Conservation (phyloP, 2,113 vertebrate species). For the Archilochus colubris region DNA sequence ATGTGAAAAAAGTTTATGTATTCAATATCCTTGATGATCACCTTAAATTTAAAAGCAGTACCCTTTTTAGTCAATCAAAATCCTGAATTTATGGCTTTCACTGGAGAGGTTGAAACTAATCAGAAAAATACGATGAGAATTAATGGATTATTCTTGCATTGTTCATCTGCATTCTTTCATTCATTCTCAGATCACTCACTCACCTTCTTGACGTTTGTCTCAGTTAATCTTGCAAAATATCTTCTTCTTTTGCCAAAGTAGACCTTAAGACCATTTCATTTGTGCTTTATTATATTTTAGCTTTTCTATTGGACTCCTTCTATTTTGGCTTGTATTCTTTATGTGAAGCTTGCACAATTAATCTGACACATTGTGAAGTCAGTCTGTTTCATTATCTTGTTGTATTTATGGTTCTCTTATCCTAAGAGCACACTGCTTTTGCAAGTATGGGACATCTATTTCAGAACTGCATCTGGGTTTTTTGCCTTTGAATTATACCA, state of each 20-base stretch:
- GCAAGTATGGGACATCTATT: not conserved
- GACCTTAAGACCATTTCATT: not conserved
- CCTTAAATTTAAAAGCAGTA: conserved; percentile 16
- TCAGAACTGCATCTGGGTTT: not conserved
- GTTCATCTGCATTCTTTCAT: not conserved
- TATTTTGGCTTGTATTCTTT: conserved; percentile 11
- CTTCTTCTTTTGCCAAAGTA: conserved; percentile 26
- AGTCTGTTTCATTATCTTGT: not conserved
- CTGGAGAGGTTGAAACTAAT: not conserved
- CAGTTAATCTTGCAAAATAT: conserved; percentile 12
- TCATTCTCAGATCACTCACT: not conserved
- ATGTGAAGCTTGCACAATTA: not conserved
- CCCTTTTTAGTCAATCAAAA: conserved; percentile 23
- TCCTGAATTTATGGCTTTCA: conserved; percentile 18
- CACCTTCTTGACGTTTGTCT: not conserved
- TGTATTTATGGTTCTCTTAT: not conserved
- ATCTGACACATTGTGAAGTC: not conserved
- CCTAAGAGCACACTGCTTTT: not conserved
- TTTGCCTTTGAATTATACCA: not conserved
- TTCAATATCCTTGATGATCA: conserved; percentile 5
- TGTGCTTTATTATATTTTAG: not conserved
- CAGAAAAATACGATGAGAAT: not conserved
- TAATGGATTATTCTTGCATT: conserved; percentile 27
- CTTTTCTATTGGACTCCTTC: not conserved
- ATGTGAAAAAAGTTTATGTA: not conserved